A percentile compares a stretch with the other conserved stretches of the same genome.
phyloP scores from a whole-genome alignment of 2,797 vertebrate genomes.

The Threskiornis aethiopicus region DNA sequence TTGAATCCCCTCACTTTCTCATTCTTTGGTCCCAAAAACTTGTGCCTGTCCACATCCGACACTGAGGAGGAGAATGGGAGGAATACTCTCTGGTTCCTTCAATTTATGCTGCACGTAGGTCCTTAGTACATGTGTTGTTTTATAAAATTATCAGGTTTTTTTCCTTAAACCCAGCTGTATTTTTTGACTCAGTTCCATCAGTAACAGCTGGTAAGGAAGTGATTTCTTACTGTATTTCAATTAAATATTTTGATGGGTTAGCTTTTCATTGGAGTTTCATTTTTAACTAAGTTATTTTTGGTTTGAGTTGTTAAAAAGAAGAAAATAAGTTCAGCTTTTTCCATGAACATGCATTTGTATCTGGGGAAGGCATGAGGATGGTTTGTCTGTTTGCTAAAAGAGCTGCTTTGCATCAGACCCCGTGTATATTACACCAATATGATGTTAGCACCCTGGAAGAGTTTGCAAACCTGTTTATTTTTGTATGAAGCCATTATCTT shows the following conservation, averaged over 20 bases:
- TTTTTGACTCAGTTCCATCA: not conserved
- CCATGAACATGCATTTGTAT: not conserved
- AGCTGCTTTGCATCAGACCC: not conserved
- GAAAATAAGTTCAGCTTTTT: not conserved
- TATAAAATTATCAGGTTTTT: not conserved
- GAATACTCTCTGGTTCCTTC: not conserved
- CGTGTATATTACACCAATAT: not conserved
- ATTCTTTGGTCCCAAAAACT: not conserved
- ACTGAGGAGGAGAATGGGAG: not conserved
- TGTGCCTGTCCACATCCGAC: not conserved
- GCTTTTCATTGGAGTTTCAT: not conserved
- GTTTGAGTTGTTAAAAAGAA: not conserved
- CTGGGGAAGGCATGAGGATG: not conserved
- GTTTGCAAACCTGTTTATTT: not conserved
- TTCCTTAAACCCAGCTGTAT: not conserved
- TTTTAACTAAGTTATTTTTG: not conserved
- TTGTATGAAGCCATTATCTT: not conserved
- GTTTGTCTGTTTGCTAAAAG: not conserved
- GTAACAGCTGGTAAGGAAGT: not conserved
- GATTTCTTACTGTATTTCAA: not conserved
- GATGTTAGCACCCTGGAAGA: not conserved
- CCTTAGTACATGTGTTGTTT: not conserved
- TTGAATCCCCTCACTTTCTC: not conserved
- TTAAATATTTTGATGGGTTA: constrained; percentile 16
- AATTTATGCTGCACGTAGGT: not conserved